Conservation (phyloP, 2,888 invertebrate genomes). For the Tipula confusa region DNA sequence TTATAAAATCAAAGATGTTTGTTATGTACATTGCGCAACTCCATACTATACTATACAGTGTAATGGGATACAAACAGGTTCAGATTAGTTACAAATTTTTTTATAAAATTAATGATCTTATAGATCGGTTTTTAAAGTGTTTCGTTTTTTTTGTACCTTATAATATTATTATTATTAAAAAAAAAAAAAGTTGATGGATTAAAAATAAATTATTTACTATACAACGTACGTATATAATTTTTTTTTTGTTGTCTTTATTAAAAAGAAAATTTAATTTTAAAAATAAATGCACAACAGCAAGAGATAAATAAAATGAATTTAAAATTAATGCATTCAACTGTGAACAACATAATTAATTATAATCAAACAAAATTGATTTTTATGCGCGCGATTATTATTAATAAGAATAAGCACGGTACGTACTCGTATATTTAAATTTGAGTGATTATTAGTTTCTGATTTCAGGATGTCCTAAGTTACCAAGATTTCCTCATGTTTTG, state of each 20-base stretch:
- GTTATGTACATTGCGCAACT: background rate
- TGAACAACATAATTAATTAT: background rate
- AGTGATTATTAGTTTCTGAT: background rate
- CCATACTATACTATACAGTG: too few relatives aligned
- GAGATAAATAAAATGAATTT: background rate
- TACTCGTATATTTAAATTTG: background rate
- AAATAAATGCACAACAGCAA: background rate
- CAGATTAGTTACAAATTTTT: background rate
- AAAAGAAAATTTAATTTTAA: background rate
- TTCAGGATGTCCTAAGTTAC: background rate
- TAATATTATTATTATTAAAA: background rate
- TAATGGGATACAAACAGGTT: conserved; percentile 7
- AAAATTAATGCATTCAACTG: background rate
- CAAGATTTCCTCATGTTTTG: background rate
- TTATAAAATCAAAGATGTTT: background rate
- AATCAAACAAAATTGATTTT: background rate
- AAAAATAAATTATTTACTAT: background rate
- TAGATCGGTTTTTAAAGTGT: background rate
- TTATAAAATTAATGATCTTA: conserved; percentile 8
- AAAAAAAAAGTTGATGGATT: background rate
- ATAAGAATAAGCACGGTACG: background rate
- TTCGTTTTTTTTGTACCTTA: background rate
- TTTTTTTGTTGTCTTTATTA: background rate
- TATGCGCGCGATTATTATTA: background rate
- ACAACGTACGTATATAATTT: too few relatives aligned